Evolutionary conservation across 2,797 vertebrate species (phyloP), one percentile per base, ranked within the genome.

Genomic region (Micromesistius poutassou): DNA sequence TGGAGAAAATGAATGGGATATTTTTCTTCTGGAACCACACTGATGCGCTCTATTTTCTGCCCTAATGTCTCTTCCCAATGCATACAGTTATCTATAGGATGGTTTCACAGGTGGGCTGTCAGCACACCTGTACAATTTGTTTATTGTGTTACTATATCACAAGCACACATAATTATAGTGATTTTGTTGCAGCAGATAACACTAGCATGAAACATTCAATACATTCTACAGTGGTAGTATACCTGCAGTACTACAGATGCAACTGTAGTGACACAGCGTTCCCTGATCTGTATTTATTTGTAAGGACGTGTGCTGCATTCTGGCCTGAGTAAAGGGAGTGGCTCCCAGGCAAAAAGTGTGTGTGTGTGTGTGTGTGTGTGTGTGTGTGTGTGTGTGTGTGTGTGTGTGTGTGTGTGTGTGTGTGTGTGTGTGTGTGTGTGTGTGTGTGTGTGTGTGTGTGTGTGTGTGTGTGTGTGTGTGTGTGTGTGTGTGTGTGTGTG

Each of bases 311-410:
- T 89, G 86, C 91, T 89, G 90, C 91, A 90, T 86, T 89, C 91
- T 89, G 84, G 77, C 92, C 90, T 94, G 93, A 90, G 87, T 88
- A 90, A 86, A 92, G 87, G 90, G 90, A 90, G 90, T 90, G 91
- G 89, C 88, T 90, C 83, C n/a, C 33, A 84, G 80, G 71, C 78
- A 25, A 40, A 25, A 76, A 72, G 19, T 72, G 79, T 82, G 80
- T 30, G 62, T 10, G 66, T 71, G n/a, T 38, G 77, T 80, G 70
- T 74, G 79, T 73, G 80, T 72, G 79, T 82, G 80, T 30, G 62
- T 9, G 62, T 71, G n/a, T 38, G 77, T 80, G 70, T 74, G 79
- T 74, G 81, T 72, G 79, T 82, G 80, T 30, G 62, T 9, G 62
- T 71, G n/a, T 38, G 77, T 80, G 70, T 74, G 79, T 74, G 81